Base-by-base conservation (phyloP, 2,797 vertebrate genomes). In the Sebastes itinus region DNA sequence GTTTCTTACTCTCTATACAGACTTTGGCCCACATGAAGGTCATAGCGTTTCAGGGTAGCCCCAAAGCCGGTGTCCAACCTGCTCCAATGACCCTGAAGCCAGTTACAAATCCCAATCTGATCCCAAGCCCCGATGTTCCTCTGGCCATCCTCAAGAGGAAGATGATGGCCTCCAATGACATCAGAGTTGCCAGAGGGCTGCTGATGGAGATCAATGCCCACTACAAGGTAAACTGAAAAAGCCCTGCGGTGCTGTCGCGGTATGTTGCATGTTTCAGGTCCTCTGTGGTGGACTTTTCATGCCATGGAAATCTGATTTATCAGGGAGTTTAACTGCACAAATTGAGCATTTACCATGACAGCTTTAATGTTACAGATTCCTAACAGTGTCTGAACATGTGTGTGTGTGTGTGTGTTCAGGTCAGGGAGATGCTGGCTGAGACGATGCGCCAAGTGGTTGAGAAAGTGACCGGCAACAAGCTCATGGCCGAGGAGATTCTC, bases 131-230 rank as follows among this genome's bases (percentile, higher is more conserved):
- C 0, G 98, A 99, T 1, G 98, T 99, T 25, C 97, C 97, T n/a
- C 95, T 99, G 79, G 94, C 95, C 72, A 97, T 99, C 95, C 93
- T 99, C 91, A 99, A 99, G 88, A 96, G 97, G 92, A 99, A 95
- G 77, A 87, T 99, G 79, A 96, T 97, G 96, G 87, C 92, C 35
- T 93, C 96, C 80, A 99, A 98, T 20, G 95, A 98, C 8, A 23
- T 96, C 69, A 20, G 7, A 11, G 56, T 84, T 16, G 95, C 93
- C 20, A 93, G 86, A 80, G 85, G 66, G 7, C 92, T 98, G 52
- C 72, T 96, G 68, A 80, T 84, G 72, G 93, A 97, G 92, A 97
- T 99, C 72, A 95, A 88, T n/a, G 13, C 59, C 1, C 95, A 97
- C 75, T 87, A 97, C 62, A 96, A 97, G 93, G 98, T 99, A 82